phyloP scores from a whole-genome alignment of 2,888 invertebrate genomes.

The Scaeva pyrastri region DNA sequence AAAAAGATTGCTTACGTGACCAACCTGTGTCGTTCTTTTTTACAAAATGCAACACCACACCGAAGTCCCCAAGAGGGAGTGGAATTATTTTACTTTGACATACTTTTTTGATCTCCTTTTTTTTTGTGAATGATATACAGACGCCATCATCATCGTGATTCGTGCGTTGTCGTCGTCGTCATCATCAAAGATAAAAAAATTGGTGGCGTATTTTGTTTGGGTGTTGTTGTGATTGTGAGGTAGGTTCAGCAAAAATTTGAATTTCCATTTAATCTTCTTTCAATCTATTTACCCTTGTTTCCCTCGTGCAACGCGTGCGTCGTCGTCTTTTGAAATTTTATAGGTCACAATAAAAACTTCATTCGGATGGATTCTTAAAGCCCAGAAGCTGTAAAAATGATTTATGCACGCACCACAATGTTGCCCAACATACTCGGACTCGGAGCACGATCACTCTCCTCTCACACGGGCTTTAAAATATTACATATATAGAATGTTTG shows the following conservation, averaged over 20 bases:
- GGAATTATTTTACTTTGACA: conserved; percentile 49
- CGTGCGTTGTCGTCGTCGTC: neutral
- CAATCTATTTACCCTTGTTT: neutral
- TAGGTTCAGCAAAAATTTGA: conserved; percentile 52
- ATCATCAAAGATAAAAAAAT: neutral
- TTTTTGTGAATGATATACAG: conserved; percentile 20
- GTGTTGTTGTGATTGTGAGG: no score
- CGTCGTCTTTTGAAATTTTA: neutral
- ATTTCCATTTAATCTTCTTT: neutral
- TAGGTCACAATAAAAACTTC: neutral
- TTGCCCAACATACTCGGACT: neutral
- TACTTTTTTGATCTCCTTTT: conserved; percentile 7
- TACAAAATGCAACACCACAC: neutral
- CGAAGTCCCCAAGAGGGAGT: conserved; percentile 18
- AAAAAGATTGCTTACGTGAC: no score
- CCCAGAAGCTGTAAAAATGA: conserved; percentile 60
- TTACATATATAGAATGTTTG: conserved; percentile 33
- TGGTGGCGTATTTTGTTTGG: conserved; percentile 4
- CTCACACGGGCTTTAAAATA: neutral
- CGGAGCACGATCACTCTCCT: neutral
- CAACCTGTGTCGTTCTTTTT: neutral
- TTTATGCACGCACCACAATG: conserved; percentile 48
- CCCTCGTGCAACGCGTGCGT: neutral
- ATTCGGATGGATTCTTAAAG: conserved; percentile 6
- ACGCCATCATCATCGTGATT: no score